Base-by-base conservation (phyloP, 2,888 invertebrate species). In the Phyto melanocephala region DNA sequence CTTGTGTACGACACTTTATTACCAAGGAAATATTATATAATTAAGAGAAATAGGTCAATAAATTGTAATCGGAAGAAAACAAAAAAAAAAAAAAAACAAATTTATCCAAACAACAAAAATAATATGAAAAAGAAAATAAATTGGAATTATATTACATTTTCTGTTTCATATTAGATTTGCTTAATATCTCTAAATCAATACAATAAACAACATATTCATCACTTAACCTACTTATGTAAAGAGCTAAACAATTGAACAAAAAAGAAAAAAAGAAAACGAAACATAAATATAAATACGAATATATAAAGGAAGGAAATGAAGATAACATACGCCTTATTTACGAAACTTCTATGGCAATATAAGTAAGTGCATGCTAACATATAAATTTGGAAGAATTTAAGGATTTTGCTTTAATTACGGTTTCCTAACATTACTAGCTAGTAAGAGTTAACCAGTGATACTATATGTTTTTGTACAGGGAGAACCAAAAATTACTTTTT, bases 181-280 rank as follows among this genome's bases (percentile, higher is more conserved):
- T 76, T 35, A 50, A 37, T 74, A 63, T 76, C 50, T 62, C 45
- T 47, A 77, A 68, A 54, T 72, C 77, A 67, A 81, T 72, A 77
- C 40, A 68, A 62, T 81, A 56, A 74, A 20, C 11, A 70, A 52
- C 35, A 58, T 37, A 72, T 74, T 71, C 74, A 81, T 70, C 70
- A 81, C 81, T 74, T 81, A 81, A 78, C 81, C 81, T 70, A 78
- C 37, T 78, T 81, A 42, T 15, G 28, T 45, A 68, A 56, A 72
- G 24, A 58, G 63, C 35, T 47, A 60, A 63, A 67, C 10, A 52
- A 37, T 10, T 74, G 28, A 68, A 33, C n/a, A 22, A 28, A 37
- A 75, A 45, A 37, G 60, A 58, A 50, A 15, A 58, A 47, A 52
- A 74, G 11, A 42, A n/a, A 24, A 28, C 6, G 28, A 17, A 11